phyloP scores from a whole-genome alignment of 2,113 vertebrate species.

The Romanogobio albipinnatus region DNA sequence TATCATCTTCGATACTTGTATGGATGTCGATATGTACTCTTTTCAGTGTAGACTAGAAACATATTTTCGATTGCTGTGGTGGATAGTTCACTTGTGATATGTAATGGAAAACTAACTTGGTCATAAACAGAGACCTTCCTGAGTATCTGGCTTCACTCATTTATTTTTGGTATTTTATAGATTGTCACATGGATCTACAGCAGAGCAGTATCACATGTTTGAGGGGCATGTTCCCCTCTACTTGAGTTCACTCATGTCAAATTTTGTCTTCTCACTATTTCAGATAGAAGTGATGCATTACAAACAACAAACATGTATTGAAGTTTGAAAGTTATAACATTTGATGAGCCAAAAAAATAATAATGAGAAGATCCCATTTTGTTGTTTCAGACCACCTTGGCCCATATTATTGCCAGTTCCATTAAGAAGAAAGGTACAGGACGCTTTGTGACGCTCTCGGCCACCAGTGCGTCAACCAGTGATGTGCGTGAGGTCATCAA shows the following conservation, averaged over 20 bases:
- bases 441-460: conserved; percentile 90
- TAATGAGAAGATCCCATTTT: neutral
- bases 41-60: neutral
- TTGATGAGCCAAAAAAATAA: neutral
- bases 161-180: neutral
- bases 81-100: neutral
- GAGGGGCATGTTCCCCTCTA: neutral
- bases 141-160: neutral
- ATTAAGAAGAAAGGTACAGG: conserved; percentile 84
- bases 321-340: no score
- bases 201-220: neutral
- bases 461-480: conserved; percentile 86
- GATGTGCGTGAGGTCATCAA: conserved; percentile 95
- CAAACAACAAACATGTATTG: no score
- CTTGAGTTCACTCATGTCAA: neutral
- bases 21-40: neutral
- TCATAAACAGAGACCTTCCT: neutral
- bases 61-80: neutral
- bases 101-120: neutral
- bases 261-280: neutral
- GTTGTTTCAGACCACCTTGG: conserved; percentile 89
- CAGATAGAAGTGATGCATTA: neutral
- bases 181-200: neutral
- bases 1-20: neutral
- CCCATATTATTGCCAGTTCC: conserved; percentile 90